Conservation (phyloP, 2,888 invertebrate genomes). For the Malachius bipustulatus region DNA sequence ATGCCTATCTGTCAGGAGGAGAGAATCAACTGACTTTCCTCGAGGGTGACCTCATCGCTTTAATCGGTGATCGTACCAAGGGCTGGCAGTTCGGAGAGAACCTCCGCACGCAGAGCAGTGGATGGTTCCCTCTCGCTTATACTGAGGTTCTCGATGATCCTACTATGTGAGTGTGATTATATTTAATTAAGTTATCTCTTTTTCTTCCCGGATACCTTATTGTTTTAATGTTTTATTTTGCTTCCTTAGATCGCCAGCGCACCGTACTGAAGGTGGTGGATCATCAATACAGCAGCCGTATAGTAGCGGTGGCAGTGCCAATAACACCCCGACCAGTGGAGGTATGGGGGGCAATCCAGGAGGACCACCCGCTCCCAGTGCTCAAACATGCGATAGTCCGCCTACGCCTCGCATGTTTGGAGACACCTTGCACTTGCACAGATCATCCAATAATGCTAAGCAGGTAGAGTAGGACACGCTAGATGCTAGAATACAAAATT, state of each 20-base stretch:
- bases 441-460: constrained; percentile 41
- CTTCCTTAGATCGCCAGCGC: constrained; percentile 28
- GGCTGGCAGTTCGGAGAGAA: constrained; percentile 98
- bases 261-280: constrained; percentile 24
- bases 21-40: constrained; percentile 88
- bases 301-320: constrained; percentile 18
- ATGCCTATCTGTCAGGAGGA: constrained; percentile 78
- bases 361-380: constrained; percentile 27
- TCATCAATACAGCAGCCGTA: constrained; percentile 14
- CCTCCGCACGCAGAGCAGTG: constrained; percentile 77
- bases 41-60: constrained; percentile 77
- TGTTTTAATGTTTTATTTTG: constrained; percentile 4
- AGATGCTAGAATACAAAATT: too few species aligned
- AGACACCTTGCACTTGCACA: constrained; percentile 47
- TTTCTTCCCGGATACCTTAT: too few species aligned
- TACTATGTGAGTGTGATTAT: constrained; percentile 45
- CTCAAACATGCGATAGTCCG: constrained; percentile 35
- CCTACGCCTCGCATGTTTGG: constrained; percentile 62
- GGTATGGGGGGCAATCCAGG: constrained; percentile 17
- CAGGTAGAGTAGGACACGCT: constrained; percentile 35
- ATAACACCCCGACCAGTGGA: constrained; percentile 24
- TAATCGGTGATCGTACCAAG: constrained; percentile 83
- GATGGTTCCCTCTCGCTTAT: constrained; percentile 94
- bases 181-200: too few species aligned
- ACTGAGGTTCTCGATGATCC: constrained; percentile 68